These are phyloP conservation scores for Mechanitis mazaeus DNA, from an alignment of 2,888 invertebrate species.

Conservation along the genomic window DNA sequence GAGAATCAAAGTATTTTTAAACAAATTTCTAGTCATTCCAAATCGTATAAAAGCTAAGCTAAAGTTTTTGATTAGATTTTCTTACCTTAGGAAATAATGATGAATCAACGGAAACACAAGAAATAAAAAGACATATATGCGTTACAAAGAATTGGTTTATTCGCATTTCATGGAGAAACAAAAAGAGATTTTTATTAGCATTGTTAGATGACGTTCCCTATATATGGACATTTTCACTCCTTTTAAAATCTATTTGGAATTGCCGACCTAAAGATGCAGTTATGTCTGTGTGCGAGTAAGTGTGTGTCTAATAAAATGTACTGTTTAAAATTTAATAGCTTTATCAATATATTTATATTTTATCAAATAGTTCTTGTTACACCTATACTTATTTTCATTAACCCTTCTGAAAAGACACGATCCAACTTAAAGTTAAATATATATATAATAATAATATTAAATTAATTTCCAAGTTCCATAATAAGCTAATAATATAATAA, in stretches of 20 bases:
- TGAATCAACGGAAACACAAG: slow-evolving; percentile 34
- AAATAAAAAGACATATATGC: slow-evolving; percentile 48
- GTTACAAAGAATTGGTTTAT: slow-evolving; percentile 58
- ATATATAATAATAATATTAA: too few species aligned
- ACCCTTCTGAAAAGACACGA: too few species aligned
- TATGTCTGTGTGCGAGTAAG: slow-evolving; percentile 51
- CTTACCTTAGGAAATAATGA: slow-evolving; percentile 35
- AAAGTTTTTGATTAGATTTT: neutral
- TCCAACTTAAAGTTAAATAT: too few species aligned
- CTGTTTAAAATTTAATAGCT: neutral
- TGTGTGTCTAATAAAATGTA: slow-evolving; percentile 7
- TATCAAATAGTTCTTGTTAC: too few species aligned
- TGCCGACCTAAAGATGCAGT: slow-evolving; percentile 62
- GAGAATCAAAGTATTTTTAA: too few species aligned
- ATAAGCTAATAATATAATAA: too few species aligned
- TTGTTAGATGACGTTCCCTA: slow-evolving; percentile 51
- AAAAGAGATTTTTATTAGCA: slow-evolving; percentile 51
- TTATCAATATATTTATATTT: too few species aligned
- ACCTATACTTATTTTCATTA: too few species aligned
- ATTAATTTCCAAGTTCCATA: too few species aligned
- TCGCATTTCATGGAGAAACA: slow-evolving; percentile 55
- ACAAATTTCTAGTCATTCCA: too few species aligned
- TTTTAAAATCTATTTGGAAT: slow-evolving; percentile 66
- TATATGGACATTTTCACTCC: slow-evolving; percentile 54
- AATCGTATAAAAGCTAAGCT: too few species aligned